Evolutionary conservation across 2,797 vertebrate species (phyloP).

Genomic region (Peromyscus aztecus): DNA sequence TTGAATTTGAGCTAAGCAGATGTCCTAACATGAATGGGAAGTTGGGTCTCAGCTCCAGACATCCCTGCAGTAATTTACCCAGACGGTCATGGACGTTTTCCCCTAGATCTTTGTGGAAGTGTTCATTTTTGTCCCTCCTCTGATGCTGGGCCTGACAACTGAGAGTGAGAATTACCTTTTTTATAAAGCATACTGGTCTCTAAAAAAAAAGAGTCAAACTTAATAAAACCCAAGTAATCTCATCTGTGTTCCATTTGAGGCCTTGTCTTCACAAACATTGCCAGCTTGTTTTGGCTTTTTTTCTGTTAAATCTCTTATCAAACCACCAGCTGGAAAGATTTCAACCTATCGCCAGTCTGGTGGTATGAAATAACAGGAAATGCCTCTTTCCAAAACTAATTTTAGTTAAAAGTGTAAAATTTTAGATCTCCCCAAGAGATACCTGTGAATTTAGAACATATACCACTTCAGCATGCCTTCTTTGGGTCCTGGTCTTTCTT

Average conservation of each 20-base stretch:
- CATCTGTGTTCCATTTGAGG: constrained; percentile 54
- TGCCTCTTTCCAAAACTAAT: constrained; percentile 70
- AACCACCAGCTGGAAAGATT: constrained; percentile 60
- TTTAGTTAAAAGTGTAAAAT: constrained; percentile 57
- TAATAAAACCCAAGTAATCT: constrained; percentile 61
- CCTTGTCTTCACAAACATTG: constrained; percentile 56
- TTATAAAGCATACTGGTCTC: constrained; percentile 39
- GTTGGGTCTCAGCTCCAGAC: neutral
- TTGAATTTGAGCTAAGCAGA: constrained; percentile 41
- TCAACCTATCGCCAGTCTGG: constrained; percentile 57
- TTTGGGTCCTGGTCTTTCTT: neutral
- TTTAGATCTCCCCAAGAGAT: constrained; percentile 33
- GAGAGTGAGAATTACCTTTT: constrained; percentile 31
- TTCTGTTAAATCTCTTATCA: constrained; percentile 73
- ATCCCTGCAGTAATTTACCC: constrained; percentile 1
- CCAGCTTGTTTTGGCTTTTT: constrained; percentile 72
- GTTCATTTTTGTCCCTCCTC: constrained; percentile 1
- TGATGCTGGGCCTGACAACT: constrained; percentile 35
- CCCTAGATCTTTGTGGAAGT: neutral
- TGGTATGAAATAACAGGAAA: constrained; percentile 74
- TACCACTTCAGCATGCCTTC: neutral
- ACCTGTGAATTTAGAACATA: constrained; percentile 33
- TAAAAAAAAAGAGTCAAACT: constrained; percentile 11
- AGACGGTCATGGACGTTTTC: neutral
- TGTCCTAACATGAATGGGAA: constrained; percentile 47